Percentiles rank a stretch among this genome's conserved stretches.
phyloP scores from a whole-genome alignment of 2,113 vertebrate species.

The Butorides virescens region DNA sequence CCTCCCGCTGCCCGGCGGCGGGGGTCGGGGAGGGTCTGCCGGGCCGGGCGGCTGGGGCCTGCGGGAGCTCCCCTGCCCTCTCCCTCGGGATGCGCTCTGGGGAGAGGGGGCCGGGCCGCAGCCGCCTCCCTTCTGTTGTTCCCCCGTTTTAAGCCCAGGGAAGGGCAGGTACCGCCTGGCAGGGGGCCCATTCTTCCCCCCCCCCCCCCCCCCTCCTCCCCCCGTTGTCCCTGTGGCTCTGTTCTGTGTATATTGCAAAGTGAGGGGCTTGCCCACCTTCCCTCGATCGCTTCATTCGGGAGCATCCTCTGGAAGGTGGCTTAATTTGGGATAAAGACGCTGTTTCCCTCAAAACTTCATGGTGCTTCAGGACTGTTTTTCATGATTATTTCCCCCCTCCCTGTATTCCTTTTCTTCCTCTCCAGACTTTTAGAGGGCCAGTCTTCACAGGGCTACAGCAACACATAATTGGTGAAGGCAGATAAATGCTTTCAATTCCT shows the following conservation, averaged over 20 bases:
- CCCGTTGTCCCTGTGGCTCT: rapidly evolving
- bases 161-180: background rate
- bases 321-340: background rate
- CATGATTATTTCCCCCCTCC: background rate
- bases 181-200: background rate
- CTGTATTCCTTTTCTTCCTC: background rate
- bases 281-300: rapidly evolving
- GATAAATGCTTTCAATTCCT: background rate
- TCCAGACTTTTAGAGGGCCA: background rate
- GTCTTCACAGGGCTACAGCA: background rate
- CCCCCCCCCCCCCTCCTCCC: rapidly evolving
- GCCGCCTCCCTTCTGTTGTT: background rate
- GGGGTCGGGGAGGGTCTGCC: background rate
- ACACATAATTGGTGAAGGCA: background rate
- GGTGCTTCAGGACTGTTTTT: background rate
- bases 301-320: background rate
- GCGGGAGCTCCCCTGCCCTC: background rate
- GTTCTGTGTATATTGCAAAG: rapidly evolving
- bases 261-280: background rate
- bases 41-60: background rate
- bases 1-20: background rate
- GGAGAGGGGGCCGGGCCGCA: background rate
- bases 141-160: rapidly evolving
- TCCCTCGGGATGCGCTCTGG: background rate
- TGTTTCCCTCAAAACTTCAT: background rate